phyloP scores from a whole-genome alignment of 2,888 invertebrate species.

The Tetropium fuscum region DNA sequence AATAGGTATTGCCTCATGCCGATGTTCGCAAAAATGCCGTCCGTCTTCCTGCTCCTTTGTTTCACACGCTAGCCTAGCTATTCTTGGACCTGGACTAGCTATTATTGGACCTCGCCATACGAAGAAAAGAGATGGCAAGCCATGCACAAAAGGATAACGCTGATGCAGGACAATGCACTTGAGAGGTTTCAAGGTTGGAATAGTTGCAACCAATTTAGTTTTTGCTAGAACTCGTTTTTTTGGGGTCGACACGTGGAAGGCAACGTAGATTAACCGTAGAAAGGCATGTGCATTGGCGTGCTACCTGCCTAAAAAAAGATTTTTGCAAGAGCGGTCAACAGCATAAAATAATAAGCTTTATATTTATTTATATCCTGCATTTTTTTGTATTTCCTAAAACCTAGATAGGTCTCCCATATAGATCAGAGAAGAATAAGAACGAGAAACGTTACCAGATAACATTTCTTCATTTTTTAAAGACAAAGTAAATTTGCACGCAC shows the following conservation, averaged over 20 bases:
- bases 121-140: slow-evolving; percentile 5
- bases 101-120: too few relatives aligned
- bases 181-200: slow-evolving; percentile 24
- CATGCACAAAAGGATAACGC: slow-evolving; percentile 30
- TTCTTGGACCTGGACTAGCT: too few relatives aligned
- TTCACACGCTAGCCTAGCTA: too few relatives aligned
- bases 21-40: too few relatives aligned
- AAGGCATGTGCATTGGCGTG: slow-evolving; percentile 4
- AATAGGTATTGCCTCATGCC: slow-evolving; percentile 7
- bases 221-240: slow-evolving; percentile 9
- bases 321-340: not conserved
- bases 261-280: not conserved
- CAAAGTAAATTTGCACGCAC: not conserved
- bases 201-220: not conserved
- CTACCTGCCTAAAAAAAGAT: not conserved
- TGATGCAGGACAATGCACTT: slow-evolving; percentile 44
- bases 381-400: too few relatives aligned
- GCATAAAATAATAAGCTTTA: too few relatives aligned
- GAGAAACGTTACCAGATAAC: too few relatives aligned
- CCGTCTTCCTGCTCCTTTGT: too few relatives aligned
- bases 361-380: too few relatives aligned
- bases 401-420: too few relatives aligned
- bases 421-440: too few relatives aligned
- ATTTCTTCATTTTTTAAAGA: too few relatives aligned
- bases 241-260: not conserved